A percentile compares a stretch with the other conserved stretches of the same genome.
Evolutionary conservation across 2,113 vertebrate species (phyloP).

Genomic region (Pygathrix nemaeus): DNA sequence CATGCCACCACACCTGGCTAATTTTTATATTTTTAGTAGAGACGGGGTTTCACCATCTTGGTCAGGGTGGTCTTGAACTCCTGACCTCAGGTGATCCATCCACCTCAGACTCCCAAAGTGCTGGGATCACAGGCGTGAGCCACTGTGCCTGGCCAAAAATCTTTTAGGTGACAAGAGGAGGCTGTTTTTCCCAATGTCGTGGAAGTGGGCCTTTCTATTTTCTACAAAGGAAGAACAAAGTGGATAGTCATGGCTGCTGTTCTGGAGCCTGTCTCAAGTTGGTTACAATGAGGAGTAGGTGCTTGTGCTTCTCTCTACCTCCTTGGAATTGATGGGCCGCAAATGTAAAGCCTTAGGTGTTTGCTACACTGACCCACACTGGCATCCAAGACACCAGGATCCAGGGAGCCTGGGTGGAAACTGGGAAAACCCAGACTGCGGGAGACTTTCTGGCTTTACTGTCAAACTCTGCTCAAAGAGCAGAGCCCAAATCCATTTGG

Average conservation of each 20-base stretch:
- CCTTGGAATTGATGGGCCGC: not conserved
- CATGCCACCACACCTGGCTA: no score
- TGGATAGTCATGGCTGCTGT: not conserved
- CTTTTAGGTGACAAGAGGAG: not conserved
- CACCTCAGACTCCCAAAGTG: no score
- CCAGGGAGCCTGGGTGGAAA: not conserved
- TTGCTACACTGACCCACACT: not conserved
- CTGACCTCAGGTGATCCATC: no score
- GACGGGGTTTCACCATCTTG: no score
- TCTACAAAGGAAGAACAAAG: not conserved
- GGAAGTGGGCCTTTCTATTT: constrained; percentile 51
- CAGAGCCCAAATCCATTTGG: not conserved
- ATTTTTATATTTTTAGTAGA: no score
- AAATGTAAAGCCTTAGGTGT: not conserved
- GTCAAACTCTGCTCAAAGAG: not conserved
- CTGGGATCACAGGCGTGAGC: no score
- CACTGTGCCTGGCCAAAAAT: not conserved
- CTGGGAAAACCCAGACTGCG: not conserved
- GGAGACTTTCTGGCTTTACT: not conserved
- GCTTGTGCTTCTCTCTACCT: not conserved
- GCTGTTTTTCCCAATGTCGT: not conserved
- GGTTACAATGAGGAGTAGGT: not conserved
- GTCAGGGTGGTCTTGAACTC: no score
- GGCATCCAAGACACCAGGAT: not conserved
- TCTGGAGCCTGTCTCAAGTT: not conserved